Evolutionary conservation across 1,140 invertebrate species (phyloP), one percentile per base, ranked within the genome.

Genomic region (Drosophila mayri): DNA sequence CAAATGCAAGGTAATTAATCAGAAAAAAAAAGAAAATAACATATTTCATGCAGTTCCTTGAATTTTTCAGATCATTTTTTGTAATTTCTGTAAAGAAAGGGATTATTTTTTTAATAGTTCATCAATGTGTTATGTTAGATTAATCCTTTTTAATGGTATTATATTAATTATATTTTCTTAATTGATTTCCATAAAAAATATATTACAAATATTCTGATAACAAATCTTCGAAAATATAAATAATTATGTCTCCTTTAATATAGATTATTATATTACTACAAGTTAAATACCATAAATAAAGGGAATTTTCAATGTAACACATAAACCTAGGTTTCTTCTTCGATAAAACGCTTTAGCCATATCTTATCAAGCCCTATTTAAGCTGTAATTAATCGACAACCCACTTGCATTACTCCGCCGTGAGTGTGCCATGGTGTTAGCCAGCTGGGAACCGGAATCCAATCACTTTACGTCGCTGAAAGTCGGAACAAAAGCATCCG

Each of bases 401-500:
- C 14, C 38, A 46, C 44, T 49, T 47, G 47, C 25, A 41, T 67
- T 47, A 40, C 52, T 25, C 22, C 28, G 18, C 25, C 2, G 16
- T 77, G 64, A 78, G 38, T 59, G n/a, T 22, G 16, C 9, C 20
- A 2, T 49, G 20, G 40, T 43, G 54, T 32, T n/a, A 28, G 14
- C 12, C 49, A 30, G 25, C 20, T 28, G 43, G 35, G 47, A 60
- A 57, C 46, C 47, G 37, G 44, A 84, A 73, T 57, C 76, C 59
- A 82, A 58, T 76, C 76, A 87, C 83, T 88, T 88, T 88, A 52
- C 71, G 49, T 64, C 65, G 63, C 86, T 83, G 71, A 87, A 83
- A 79, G 44, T 35, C 28, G 52, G 46, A 55, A 60, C 35, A 76
- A 66, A 67, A 68, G 35, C 57, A 41, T 25, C 55, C 73, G 11